These are phyloP conservation scores for Pipa parva DNA, from an alignment of 2,113 vertebrate species.

Conservation along the genomic window DNA sequence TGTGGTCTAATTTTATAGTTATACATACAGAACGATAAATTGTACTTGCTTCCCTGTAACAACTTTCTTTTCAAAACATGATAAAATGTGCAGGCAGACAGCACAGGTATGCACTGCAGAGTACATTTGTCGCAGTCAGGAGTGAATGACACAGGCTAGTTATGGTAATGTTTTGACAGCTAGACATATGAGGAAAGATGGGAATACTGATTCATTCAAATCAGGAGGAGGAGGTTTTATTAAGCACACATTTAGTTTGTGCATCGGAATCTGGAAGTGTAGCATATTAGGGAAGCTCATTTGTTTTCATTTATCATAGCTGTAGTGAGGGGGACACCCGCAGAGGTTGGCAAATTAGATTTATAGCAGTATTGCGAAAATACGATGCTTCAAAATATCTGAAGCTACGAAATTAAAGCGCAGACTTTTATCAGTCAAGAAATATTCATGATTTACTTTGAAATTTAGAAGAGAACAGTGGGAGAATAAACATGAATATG, in stretches of 20 bases:
- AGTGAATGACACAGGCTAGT: constrained; percentile 19
- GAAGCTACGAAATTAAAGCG: constrained; percentile 13
- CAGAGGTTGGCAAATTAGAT: constrained; percentile 32
- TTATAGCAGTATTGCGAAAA: constrained; percentile 21
- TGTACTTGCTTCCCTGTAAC: too few species aligned
- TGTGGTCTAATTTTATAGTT: too few species aligned
- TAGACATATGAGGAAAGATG: constrained; percentile 32
- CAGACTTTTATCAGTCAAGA: constrained; percentile 19
- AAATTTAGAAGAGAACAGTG: constrained; percentile 11
- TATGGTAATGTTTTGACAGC: constrained; percentile 39
- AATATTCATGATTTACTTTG: constrained; percentile 6
- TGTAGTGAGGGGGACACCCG: constrained; percentile 18
- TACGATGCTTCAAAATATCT: constrained; percentile 6
- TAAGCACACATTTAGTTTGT: constrained; percentile 33
- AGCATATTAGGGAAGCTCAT: constrained; percentile 17
- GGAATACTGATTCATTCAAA: constrained; percentile 30
- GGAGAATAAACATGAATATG: constrained; percentile 14
- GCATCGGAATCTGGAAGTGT: constrained; percentile 28
- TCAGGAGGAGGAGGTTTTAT: constrained; percentile 9
- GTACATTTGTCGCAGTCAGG: constrained; percentile 16
- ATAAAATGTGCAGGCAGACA: neutral
- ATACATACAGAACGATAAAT: too few species aligned
- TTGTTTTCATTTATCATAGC: constrained; percentile 30
- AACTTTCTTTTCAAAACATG: too few species aligned
- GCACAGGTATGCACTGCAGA: constrained; percentile 18